Percentiles rank a stretch among this genome's conserved stretches.
These are phyloP conservation scores for Megalops atlanticus DNA, from an alignment of 2,113 vertebrate genomes.

Conservation along the genomic window DNA sequence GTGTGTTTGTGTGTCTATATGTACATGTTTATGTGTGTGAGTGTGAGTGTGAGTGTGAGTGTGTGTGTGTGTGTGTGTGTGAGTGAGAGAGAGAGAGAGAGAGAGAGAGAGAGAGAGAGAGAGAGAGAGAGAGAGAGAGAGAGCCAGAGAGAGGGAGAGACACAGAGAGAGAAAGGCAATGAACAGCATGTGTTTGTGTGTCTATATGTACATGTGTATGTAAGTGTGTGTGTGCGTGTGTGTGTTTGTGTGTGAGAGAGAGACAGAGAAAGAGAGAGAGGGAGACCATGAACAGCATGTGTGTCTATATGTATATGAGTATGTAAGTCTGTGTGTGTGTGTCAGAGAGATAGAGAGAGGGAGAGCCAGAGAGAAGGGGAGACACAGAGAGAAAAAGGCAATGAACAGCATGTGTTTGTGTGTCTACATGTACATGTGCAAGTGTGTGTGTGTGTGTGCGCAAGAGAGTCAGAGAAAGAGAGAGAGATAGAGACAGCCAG, in stretches of 20 bases:
- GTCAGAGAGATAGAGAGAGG: background rate
- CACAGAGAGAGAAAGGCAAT: too few relatives aligned
- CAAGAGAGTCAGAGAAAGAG: too few relatives aligned
- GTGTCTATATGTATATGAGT: background rate
- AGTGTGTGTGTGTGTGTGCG: too few relatives aligned
- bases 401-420: background rate
- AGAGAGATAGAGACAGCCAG: background rate
- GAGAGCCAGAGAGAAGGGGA: too few relatives aligned
- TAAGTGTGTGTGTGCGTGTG: background rate
- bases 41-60: too few relatives aligned
- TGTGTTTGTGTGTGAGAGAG: too few relatives aligned
- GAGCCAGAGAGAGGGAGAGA: constrained; percentile 9
- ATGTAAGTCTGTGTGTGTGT: too few relatives aligned
- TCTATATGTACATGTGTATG: too few relatives aligned
- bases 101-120: constrained; percentile 7
- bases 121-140: background rate
- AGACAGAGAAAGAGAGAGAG: constrained; percentile 5
- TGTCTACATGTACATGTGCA: too few relatives aligned
- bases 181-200: background rate
- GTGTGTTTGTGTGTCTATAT: background rate
- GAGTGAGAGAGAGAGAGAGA: background rate
- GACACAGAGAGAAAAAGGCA: too few relatives aligned
- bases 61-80: too few relatives aligned
- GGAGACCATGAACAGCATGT: background rate
- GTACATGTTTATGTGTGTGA: too few relatives aligned